Conservation (phyloP, 2,888 invertebrate genomes). For the Odontocolon sp. region DNA sequence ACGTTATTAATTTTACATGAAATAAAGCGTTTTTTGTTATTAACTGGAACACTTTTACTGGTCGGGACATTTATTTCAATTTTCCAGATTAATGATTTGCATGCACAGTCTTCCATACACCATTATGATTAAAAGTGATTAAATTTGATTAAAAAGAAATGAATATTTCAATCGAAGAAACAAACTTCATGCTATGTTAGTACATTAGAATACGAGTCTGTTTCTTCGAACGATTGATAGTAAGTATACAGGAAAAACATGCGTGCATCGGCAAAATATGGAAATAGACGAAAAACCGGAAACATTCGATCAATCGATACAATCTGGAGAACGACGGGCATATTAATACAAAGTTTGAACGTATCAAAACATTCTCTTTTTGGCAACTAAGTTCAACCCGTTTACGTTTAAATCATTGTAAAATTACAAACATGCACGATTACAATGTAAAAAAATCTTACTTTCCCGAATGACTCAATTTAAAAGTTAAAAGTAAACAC, state of each 20-base stretch:
- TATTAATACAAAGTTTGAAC: not conserved
- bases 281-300: slow-evolving; percentile 27
- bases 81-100: too few relatives aligned
- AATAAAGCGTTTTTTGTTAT: too few relatives aligned
- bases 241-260: not conserved
- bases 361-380: too few relatives aligned
- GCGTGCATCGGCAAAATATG: not conserved
- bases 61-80: too few relatives aligned
- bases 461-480: not conserved
- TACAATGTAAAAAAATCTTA: not conserved
- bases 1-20: too few relatives aligned
- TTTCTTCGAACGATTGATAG: slow-evolving; percentile 13
- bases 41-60: too few relatives aligned
- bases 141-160: not conserved
- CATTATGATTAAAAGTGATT: not conserved
- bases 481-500: slow-evolving; percentile 1
- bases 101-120: not conserved
- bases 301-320: slow-evolving; percentile 5
- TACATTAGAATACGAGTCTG: slow-evolving; percentile 40
- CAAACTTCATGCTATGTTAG: slow-evolving; percentile 43
- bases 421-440: not conserved
- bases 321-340: slow-evolving; percentile 15
- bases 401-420: too few relatives aligned
- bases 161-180: slow-evolving; percentile 26
- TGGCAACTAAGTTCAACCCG: too few relatives aligned